Evolutionary conservation across 2,113 vertebrate species (phyloP), one percentile per base, ranked within the genome.

Genomic region (Cololabis saira): DNA sequence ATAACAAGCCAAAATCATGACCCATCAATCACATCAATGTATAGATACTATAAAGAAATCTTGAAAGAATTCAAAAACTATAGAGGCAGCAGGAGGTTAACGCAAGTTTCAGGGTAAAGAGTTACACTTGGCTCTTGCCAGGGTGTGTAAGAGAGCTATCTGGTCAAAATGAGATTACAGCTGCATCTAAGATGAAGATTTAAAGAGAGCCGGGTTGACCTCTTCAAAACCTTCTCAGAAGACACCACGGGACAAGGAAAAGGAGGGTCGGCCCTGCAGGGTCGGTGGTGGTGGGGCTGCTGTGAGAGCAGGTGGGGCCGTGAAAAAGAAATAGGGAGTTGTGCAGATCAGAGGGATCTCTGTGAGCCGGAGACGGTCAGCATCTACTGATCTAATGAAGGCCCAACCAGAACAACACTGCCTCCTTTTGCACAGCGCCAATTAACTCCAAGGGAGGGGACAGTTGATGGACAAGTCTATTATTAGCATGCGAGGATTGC

Each of bases 381-480:
- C 76, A 82, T 83, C 77, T 81, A 93, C 82, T 90, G 93, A 93
- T 93, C 92, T 93, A 91, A 94, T 92, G 91, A 93, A 21, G 85
- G 81, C 64, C 85, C 69, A 71, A 81, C 84, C 90, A 83, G 84
- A 87, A 75, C 67, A 60, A 71, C 61, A 61, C 79, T 65, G 77
- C 74, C 76, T 85, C 77, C 81, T 83, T 87, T 87, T 80, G 75
- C 83, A 68, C 83, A 65, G 70, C 74, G 70, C 89, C 93, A 94
- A 92, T 93, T 93, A 94, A 89, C 90, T 91, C 91, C 57, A 18
- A 78, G 90, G 89, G 91, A 61, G 90, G 91, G 90, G 86, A 82
- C 77, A 80, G 81, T 88, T 93, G 92, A 92, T 91, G 89, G 91
- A 93, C 92, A 90, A 85, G 92, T 91, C 91, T 91, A 90, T 93